Percentiles rank a stretch among this genome's conserved stretches.
Evolutionary conservation across 1,140 invertebrate species (phyloP).

Genomic region (Lepidurus apus): DNA sequence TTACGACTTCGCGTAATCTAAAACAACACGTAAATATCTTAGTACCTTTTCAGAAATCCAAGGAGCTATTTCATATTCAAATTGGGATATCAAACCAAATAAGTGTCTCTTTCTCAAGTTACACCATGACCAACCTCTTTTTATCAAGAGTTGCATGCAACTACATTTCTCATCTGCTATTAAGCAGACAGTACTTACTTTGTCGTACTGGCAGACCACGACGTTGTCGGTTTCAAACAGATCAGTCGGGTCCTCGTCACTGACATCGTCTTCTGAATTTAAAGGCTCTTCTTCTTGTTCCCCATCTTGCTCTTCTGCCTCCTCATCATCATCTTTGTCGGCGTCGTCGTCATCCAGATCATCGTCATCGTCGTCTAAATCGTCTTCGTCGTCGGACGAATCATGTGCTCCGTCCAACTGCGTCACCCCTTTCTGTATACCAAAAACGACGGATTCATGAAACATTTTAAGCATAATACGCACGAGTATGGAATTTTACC

Average conservation of each 20-base stretch:
- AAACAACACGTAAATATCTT: constrained; percentile 42
- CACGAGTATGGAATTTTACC: background rate
- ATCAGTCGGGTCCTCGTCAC: constrained; percentile 90
- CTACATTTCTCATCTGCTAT: background rate
- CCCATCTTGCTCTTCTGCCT: constrained; percentile 65
- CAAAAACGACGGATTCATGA: background rate
- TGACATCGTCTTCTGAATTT: constrained; percentile 93
- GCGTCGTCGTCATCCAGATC: constrained; percentile 70
- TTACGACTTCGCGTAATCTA: constrained; percentile 93
- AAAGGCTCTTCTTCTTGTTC: constrained; percentile 75
- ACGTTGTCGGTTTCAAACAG: constrained; percentile 98
- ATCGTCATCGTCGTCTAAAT: constrained; percentile 67
- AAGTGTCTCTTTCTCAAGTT: background rate
- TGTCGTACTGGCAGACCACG: constrained; percentile 98
- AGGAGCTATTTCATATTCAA: constrained; percentile 7
- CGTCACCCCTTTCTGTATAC: constrained; percentile 38
- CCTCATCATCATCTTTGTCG: constrained; percentile 53
- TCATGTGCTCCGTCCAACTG: constrained; percentile 47
- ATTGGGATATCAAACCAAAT: background rate
- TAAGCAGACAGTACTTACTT: constrained; percentile 55
- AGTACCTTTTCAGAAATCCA: background rate
- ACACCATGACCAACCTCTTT: background rate
- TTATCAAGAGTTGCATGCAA: background rate
- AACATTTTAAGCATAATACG: background rate
- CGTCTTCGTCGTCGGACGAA: constrained; percentile 55